Evolutionary conservation across 1,140 invertebrate species (phyloP).

Genomic region (Saccostrea cuccullata): DNA sequence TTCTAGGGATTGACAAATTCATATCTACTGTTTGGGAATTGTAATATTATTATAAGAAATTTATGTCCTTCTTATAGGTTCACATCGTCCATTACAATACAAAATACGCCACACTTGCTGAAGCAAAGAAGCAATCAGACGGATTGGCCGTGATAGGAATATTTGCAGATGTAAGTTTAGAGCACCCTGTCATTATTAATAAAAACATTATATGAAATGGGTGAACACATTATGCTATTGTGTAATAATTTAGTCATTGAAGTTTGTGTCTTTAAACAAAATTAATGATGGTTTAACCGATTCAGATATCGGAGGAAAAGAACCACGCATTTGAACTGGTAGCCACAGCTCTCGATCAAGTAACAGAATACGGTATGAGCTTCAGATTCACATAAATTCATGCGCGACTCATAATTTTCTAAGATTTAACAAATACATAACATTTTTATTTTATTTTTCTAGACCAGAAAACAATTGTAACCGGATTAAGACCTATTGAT

Average conservation of each 20-base stretch:
- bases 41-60: background rate
- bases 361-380: constrained; percentile 26
- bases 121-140: constrained; percentile 81
- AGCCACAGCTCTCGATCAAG: constrained; percentile 29
- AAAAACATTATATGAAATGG: too few species aligned
- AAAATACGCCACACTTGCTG: constrained; percentile 80
- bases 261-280: too few species aligned
- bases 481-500: constrained; percentile 35
- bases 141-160: constrained; percentile 86
- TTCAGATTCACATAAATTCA: background rate
- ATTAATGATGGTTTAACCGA: background rate
- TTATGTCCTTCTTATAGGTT: constrained; percentile 69
- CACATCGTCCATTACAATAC: constrained; percentile 86
- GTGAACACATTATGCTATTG: too few species aligned
- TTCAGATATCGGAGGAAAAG: constrained; percentile 22
- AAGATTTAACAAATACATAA: background rate
- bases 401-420: background rate
- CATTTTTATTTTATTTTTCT: constrained; percentile 18
- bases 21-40: too few species aligned
- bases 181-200: too few species aligned
- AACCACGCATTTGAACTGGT: constrained; percentile 25
- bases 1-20: background rate
- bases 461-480: constrained; percentile 38
- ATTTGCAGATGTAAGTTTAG: constrained; percentile 82
- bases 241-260: too few species aligned